A percentile compares a stretch with the other conserved stretches of the same genome.
Conservation (phyloP, 2,888 invertebrate species). For the Saturnia japonica region DNA sequence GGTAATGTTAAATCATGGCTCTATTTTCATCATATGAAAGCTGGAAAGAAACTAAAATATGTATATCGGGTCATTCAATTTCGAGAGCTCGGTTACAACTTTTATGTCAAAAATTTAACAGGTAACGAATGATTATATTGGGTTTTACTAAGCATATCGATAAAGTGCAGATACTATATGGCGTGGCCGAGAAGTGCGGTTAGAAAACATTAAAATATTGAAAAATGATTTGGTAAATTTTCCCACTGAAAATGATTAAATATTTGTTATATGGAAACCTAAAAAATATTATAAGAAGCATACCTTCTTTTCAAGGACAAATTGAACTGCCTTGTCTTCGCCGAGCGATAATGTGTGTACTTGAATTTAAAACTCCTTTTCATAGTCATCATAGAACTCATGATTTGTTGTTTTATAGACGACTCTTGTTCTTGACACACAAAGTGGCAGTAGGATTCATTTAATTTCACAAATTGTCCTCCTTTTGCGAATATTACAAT, state of each 20-base stretch:
- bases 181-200: too few species aligned
- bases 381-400: background rate
- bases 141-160: background rate
- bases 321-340: too few species aligned
- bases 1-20: background rate
- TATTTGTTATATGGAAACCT: too few species aligned
- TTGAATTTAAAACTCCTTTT: background rate
- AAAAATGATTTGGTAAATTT: too few species aligned
- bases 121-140: background rate
- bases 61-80: background rate
- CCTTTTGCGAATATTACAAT: too few species aligned
- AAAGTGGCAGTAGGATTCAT: too few species aligned
- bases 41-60: too few species aligned
- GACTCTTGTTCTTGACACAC: background rate
- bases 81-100: background rate
- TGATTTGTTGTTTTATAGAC: background rate
- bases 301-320: background rate
- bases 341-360: background rate
- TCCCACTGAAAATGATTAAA: too few species aligned
- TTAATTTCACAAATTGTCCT: too few species aligned
- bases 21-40: background rate
- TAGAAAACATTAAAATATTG: too few species aligned
- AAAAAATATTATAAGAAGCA: background rate
- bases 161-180: background rate
- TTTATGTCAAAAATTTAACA: background rate